These are phyloP conservation scores for Porites lobata DNA, from an alignment of 92 coral and sea anemone genomes.

Conservation along the genomic window DNA sequence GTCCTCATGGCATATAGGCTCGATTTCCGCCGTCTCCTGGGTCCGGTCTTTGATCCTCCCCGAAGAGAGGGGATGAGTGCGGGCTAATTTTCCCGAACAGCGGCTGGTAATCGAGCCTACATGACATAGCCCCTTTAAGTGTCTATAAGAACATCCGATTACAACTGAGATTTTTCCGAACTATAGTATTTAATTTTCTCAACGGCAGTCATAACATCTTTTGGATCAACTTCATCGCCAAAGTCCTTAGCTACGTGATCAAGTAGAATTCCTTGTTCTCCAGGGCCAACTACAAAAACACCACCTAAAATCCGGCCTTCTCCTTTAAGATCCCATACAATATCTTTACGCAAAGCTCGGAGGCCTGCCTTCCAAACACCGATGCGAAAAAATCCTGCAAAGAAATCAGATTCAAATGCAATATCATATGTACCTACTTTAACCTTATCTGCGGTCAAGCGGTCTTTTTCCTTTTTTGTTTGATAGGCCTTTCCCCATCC, in stretches of 20 bases:
- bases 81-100: too few species aligned
- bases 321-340: slow-evolving; percentile 83
- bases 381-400: slow-evolving; percentile 77
- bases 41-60: too few species aligned
- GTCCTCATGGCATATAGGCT: too few species aligned
- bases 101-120: too few species aligned
- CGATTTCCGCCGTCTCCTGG: too few species aligned
- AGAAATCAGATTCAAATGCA: background rate
- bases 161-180: background rate
- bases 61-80: too few species aligned
- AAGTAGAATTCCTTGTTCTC: slow-evolving; percentile 89
- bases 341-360: slow-evolving; percentile 76
- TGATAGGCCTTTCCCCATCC: too few species aligned
- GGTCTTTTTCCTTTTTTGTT: too few species aligned
- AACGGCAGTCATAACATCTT: slow-evolving; percentile 86
- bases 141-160: too few species aligned
- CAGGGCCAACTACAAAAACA: slow-evolving; percentile 92
- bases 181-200: slow-evolving; percentile 40
- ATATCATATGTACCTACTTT: background rate
- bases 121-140: too few species aligned
- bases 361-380: slow-evolving; percentile 82
- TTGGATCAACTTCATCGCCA: slow-evolving; percentile 87
- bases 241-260: slow-evolving; percentile 93
- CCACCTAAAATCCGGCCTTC: slow-evolving; percentile 98
- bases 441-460: too few species aligned